Evolutionary conservation across 2,113 vertebrate genomes (phyloP), one percentile per base, ranked within the genome.

Genomic region (Aegithalos caudatus): DNA sequence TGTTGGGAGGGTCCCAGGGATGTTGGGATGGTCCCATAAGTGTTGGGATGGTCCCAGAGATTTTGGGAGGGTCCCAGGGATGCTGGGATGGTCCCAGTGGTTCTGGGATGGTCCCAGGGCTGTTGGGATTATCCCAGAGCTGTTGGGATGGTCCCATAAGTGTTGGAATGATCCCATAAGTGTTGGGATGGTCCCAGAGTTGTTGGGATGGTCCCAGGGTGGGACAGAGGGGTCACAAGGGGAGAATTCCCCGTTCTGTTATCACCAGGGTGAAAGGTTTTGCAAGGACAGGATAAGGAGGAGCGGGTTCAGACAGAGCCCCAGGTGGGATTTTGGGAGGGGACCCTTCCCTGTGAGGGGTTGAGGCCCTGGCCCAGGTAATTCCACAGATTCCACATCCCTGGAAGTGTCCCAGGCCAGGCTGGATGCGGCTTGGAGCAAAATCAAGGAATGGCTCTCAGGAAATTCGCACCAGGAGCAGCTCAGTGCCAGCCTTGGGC

Each of bases 161-260:
- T 7, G 4, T 53, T n/a, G 54, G 47, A n/a, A n/a, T n/a, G n/a
- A n/a, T n/a, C n/a, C n/a, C n/a, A n/a, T n/a, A n/a, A n/a, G n/a
- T n/a, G n/a, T n/a, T n/a, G n/a, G n/a, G 47, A 12, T 19, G 8
- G 0, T 2, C 8, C 11, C 35, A 33, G 40, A 19, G 12, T 7
- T 14, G 3, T 40, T 33, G 58, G 29, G 33, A 21, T 37, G 31
- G 10, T 47, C 22, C 7, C 1, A 14, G 60, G n/a, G 11, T 6
- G 48, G 42, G 61, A 21, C 12, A 24, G 16, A 0, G 9, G 28
- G 35, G 29, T 40, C 35, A 27, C 4, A 2, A 28, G 28, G 27
- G 28, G n/a, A 35, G 8, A 21, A 19, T 14, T 60, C 31, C 50
- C 27, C 2, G 14, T 8, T 51, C 73, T 18, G 28, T 31, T 10